A percentile compares a stretch with the other conserved stretches of the same genome.
phyloP scores from a whole-genome alignment of 2,888 invertebrate genomes.

The Drosophila helvetica region DNA sequence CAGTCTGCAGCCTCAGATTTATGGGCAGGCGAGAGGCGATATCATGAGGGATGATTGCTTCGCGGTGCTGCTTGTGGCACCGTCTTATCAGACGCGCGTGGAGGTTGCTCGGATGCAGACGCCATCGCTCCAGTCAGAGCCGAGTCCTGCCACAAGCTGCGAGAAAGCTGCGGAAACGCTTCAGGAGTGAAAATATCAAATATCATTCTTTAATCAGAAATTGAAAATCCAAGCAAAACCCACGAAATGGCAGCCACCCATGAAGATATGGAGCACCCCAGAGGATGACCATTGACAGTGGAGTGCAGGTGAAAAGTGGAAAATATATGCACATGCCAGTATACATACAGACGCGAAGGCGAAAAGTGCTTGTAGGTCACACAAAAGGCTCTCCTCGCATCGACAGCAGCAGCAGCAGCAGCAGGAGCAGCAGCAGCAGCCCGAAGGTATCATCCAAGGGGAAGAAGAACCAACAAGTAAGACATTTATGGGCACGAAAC shows the following conservation, averaged over 20 bases:
- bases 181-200: conserved; percentile 34
- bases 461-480: conserved; percentile 44
- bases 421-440: neutral
- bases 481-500: conserved; percentile 21
- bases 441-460: conserved; percentile 11
- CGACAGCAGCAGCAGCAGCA: conserved; percentile 22
- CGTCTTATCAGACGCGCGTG: conserved; percentile 74
- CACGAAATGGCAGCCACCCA: conserved; percentile 15
- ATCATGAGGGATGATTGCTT: conserved; percentile 31
- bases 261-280: conserved; percentile 2
- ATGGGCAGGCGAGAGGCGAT: conserved; percentile 13
- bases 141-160: neutral
- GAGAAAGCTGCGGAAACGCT: conserved; percentile 28
- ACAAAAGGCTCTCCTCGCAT: conserved; percentile 53
- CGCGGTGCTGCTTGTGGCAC: conserved; percentile 29
- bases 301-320: conserved; percentile 11
- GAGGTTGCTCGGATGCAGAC: conserved; percentile 67
- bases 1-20: conserved; percentile 12
- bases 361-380: conserved; percentile 69
- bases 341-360: conserved; percentile 49
- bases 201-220: conserved; percentile 11
- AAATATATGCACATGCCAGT: conserved; percentile 41
- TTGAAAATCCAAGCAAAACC: neutral
- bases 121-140: conserved; percentile 30
- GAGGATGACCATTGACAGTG: conserved; percentile 20